A percentile compares a stretch with the other conserved stretches of the same genome.
Conservation (phyloP, 2,113 vertebrate genomes). For the Callionymus lyra region DNA sequence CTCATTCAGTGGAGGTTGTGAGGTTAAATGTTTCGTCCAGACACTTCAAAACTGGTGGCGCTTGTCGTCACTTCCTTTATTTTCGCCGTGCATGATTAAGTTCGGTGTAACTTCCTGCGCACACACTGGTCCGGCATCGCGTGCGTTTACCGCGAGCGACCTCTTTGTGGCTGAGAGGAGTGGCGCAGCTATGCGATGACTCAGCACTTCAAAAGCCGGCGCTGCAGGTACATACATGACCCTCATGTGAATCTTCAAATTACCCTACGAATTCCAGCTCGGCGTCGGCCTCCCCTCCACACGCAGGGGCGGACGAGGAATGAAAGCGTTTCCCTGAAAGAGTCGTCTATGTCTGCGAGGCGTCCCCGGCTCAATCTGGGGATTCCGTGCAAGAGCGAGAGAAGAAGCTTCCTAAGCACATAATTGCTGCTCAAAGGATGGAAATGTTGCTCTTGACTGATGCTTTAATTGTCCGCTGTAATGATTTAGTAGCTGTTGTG, state of each 20-base stretch:
- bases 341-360: too few relatives aligned
- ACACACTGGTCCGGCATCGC: conserved; percentile 3
- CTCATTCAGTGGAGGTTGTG: too few relatives aligned
- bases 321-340: conserved; percentile 1
- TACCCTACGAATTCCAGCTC: conserved; percentile 11
- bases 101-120: too few relatives aligned
- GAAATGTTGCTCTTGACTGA: conserved; percentile 28
- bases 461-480: conserved; percentile 47
- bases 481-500: conserved; percentile 31
- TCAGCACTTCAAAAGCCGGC: conserved; percentile 34
- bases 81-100: too few relatives aligned
- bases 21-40: too few relatives aligned
- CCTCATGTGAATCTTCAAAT: conserved; percentile 25
- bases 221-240: conserved; percentile 31
- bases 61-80: too few relatives aligned
- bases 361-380: conserved; percentile 1
- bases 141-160: conserved; percentile 33
- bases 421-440: conserved; percentile 36
- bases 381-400: conserved; percentile 25
- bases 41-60: too few relatives aligned
- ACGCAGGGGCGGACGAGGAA: background rate
- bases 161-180: conserved; percentile 18
- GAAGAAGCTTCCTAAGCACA: conserved; percentile 26
- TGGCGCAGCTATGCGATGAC: conserved; percentile 39
- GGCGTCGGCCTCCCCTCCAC: background rate